Evolutionary conservation across 2,888 invertebrate genomes (phyloP).

Genomic region (Andrena praecox): DNA sequence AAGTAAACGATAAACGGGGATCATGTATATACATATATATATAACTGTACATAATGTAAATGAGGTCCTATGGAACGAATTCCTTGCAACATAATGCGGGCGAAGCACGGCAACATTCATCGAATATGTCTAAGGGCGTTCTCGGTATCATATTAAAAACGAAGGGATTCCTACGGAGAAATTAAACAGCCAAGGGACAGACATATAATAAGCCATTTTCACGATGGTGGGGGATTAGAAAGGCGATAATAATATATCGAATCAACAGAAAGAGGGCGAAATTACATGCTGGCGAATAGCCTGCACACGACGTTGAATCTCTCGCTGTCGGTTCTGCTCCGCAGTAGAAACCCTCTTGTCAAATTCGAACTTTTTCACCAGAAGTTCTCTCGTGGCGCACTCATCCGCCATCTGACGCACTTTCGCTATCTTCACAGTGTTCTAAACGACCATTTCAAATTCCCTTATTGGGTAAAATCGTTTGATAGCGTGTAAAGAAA

Average conservation of each 20-base stretch:
- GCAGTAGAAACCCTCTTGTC: conserved; percentile 92
- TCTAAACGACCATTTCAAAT: conserved; percentile 84
- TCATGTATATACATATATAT: background rate
- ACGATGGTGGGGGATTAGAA: conserved; percentile 2
- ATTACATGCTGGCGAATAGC: conserved; percentile 94
- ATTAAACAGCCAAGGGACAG: conserved; percentile 38
- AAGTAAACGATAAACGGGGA: conserved; percentile 30
- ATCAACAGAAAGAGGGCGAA: conserved; percentile 72
- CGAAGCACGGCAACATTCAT: conserved; percentile 56
- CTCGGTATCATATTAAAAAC: conserved; percentile 32
- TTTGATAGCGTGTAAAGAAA: conserved; percentile 81
- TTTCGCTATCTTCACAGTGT: conserved; percentile 89
- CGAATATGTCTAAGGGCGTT: conserved; percentile 38
- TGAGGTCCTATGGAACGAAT: conserved; percentile 18
- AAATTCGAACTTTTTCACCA: conserved; percentile 86
- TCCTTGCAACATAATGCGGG: conserved; percentile 56
- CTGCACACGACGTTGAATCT: conserved; percentile 94
- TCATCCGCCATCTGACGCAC: conserved; percentile 88
- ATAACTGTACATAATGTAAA: conserved; percentile 25
- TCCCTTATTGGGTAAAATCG: conserved; percentile 60
- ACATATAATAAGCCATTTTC: conserved; percentile 50
- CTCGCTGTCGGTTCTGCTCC: conserved; percentile 93
- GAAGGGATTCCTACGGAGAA: conserved; percentile 44
- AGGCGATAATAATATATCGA: conserved; percentile 54
- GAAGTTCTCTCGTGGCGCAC: conserved; percentile 89